Conservation (phyloP, 2,113 vertebrate species). For the Hyla sarda region DNA sequence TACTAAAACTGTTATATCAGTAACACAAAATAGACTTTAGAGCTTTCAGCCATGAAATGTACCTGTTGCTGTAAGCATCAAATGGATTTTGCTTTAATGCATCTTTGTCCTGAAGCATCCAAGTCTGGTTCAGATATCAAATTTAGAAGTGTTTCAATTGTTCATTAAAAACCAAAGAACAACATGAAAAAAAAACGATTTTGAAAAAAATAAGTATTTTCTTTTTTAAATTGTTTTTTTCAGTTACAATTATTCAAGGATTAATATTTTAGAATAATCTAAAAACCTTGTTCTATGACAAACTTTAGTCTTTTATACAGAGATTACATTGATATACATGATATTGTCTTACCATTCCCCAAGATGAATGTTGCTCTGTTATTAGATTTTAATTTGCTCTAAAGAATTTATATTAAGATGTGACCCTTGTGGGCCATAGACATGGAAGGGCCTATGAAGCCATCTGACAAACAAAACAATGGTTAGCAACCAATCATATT, state of each 20-base stretch:
- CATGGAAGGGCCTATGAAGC: no score
- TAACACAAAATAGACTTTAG: constrained; percentile 4
- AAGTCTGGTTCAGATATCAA: background rate
- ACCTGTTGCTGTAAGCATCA: constrained; percentile 12
- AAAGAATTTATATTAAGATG: no score
- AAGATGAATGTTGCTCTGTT: background rate
- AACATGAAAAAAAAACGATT: no score
- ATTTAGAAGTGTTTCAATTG: background rate
- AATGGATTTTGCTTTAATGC: background rate
- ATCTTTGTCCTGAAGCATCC: background rate
- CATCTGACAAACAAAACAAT: no score
- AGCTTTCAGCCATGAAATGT: background rate
- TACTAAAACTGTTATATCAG: background rate
- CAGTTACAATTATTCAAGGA: no score
- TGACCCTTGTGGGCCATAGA: no score
- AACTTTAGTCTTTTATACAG: background rate
- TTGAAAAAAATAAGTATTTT: no score
- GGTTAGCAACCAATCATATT: no score
- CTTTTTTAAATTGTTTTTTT: no score
- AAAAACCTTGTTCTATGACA: background rate
- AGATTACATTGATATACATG: background rate
- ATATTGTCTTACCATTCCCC: background rate
- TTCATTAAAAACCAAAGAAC: background rate
- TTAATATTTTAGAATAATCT: no score
- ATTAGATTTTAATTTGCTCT: no score